phyloP scores from a whole-genome alignment of 2,113 vertebrate species.

The Corynorhinus townsendii region DNA sequence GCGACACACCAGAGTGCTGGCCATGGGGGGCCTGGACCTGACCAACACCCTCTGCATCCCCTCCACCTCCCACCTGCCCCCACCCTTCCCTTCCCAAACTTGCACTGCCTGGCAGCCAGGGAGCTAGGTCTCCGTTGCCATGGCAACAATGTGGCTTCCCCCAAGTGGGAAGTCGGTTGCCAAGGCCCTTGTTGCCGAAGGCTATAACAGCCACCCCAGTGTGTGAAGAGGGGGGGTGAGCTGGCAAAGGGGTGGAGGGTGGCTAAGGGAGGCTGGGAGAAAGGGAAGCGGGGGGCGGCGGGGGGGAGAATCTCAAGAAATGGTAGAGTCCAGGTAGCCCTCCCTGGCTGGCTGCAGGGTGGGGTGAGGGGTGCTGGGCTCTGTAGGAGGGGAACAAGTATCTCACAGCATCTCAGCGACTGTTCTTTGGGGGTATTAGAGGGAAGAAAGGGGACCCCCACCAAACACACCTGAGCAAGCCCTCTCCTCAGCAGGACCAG shows the following conservation, averaged over 20 bases:
- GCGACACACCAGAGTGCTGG: background rate
- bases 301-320: background rate
- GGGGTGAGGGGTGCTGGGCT: background rate
- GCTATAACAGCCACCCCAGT: slow-evolving; percentile 64
- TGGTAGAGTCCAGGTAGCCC: background rate
- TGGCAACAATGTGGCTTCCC: slow-evolving; percentile 68
- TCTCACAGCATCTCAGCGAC: background rate
- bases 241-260: background rate
- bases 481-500: background rate
- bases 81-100: slow-evolving; percentile 45
- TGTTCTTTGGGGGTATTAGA: background rate
- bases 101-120: slow-evolving; percentile 17
- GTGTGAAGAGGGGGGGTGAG: slow-evolving; percentile 59
- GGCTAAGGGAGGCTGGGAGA: background rate
- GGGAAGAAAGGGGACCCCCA: background rate
- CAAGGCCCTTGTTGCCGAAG: slow-evolving; percentile 75
- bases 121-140: slow-evolving; percentile 52
- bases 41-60: background rate
- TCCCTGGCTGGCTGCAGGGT: background rate
- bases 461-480: background rate
- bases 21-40: background rate
- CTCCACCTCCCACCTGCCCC: background rate
- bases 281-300: too few species aligned
- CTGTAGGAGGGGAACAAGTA: background rate
- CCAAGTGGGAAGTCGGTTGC: slow-evolving; percentile 72